phyloP scores from a whole-genome alignment of 2,888 invertebrate species.

The Thelaira solivaga region DNA sequence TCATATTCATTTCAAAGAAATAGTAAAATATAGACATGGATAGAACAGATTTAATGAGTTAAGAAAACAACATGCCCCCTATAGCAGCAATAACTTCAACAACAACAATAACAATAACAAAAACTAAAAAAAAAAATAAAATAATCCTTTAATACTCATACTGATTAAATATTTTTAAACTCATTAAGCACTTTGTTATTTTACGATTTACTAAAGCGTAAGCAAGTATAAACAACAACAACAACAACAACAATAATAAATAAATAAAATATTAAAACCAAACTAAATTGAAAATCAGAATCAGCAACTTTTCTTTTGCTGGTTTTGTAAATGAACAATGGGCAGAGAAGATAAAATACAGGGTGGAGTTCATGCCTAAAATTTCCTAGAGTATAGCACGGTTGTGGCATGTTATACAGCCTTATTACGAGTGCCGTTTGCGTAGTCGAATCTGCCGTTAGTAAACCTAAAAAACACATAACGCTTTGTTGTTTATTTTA shows the following conservation, averaged over 20 bases:
- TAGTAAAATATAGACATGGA: constrained; percentile 20
- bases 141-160: no score
- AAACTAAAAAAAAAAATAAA: constrained; percentile 66
- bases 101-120: constrained; percentile 65
- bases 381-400: not conserved
- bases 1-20: not conserved
- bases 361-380: no score
- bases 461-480: no score
- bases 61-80: constrained; percentile 46
- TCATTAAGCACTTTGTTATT: constrained; percentile 51
- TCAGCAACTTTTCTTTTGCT: no score
- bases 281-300: no score
- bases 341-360: no score
- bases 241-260: no score
- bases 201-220: constrained; percentile 29
- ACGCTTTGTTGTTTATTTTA: no score
- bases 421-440: no score
- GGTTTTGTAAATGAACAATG: constrained; percentile 34
- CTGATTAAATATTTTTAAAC: constrained; percentile 52
- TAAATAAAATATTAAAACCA: no score
- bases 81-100: constrained; percentile 60
- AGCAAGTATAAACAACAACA: constrained; percentile 1
- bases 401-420: no score
- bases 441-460: no score
- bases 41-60: constrained; percentile 35